Base-by-base conservation (phyloP, 2,113 vertebrate species). In the Cathartes aura region DNA sequence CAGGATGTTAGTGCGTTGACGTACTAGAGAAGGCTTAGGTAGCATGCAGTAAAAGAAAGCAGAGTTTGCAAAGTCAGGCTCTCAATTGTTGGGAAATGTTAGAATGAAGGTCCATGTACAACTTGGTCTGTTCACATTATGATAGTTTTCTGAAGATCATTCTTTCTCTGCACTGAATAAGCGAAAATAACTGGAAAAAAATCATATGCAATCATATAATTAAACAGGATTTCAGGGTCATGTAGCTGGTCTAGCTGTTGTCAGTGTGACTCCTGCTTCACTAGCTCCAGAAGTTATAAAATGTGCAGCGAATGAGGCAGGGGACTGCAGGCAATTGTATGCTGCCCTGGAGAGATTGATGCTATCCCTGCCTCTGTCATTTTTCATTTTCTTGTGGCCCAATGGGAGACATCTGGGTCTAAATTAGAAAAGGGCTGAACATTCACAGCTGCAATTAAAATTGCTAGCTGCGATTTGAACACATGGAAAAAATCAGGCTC, bases 391-490 rank as follows among this genome's bases (percentile, higher is more conserved):
- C 75, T 67, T 93, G 55, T 38, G 47, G 82, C 88, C 87, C 92
- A 74, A 7, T 0, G 5, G 88, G 67, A 96, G 94, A 84, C 88
- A 93, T 92, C 55, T 90, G 85, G 50, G 82, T 76, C 94, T 93
- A 62, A 92, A 92, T 89, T 90, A 90, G 90, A 92, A 86, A 83
- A 92, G 62, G 55, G 58, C 43, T 88, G 78, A 95, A 58, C 50
- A 26, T 80, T 89, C 67, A 81, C 96, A 94, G 90, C 95, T 94
- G 90, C 95, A 87, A 32, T 89, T 88, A 87, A 93, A 94, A 78
- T 78, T 92, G 47, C 63, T 86, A 88, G 71, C 53, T 94, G 22
- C 1, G 5, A 36, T 86, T 67, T 81, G 58, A 93, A 83, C n/a
- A 74, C 43, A 45, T 20, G 29, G 63, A 52, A 88, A 87, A 87